Evolutionary conservation across 1,140 invertebrate species (phyloP), one percentile per base, ranked within the genome.

Genomic region (Dolichoris vasculosae): DNA sequence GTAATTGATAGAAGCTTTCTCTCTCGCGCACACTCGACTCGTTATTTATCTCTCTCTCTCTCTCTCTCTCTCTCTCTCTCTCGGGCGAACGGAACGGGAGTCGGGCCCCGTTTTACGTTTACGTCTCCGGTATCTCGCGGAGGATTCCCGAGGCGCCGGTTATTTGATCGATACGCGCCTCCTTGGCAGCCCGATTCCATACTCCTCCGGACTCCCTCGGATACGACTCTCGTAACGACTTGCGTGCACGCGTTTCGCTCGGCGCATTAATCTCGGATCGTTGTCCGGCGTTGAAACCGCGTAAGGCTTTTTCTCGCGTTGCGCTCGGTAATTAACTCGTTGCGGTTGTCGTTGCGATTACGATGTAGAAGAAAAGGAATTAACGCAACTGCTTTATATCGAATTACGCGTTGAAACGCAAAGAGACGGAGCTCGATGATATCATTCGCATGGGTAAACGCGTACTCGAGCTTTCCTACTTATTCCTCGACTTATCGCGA

Each of bases 81-180:
- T 32, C 13, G 63, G 30, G 30, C 63, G n/a, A 26, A 7, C 32
- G 8, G 30, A 30, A 30, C 46, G 38, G 20, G 32, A 51, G 26
- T 75, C 48, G 48, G n/a, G 63, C 7, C 7, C 15, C 20, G 32
- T n/a, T n/a, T n/a, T n/a, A n/a, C n/a, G n/a, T n/a, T n/a, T n/a
- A n/a, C n/a, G n/a, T n/a, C n/a, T n/a, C n/a, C 43, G 43, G 43
- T 7, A 17, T 51, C 48, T 51, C 2, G 15, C n/a, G 48, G 48
- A 11, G 48, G 48, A 51, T 9, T 17, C 48, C 48, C 48, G 48
- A 51, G 2, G 35, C 35, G 38, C 46, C 15, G 48, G 46, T 83
- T 83, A 83, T 83, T 83, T 83, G 82, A 83, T 83, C 82, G 82
- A 83, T 83, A 77, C 73, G 20, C 51, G 51, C n/a, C 59, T 80